These are phyloP conservation scores for Todiramphus chloris DNA, from an alignment of 2,113 vertebrate species.

Conservation along the genomic window DNA sequence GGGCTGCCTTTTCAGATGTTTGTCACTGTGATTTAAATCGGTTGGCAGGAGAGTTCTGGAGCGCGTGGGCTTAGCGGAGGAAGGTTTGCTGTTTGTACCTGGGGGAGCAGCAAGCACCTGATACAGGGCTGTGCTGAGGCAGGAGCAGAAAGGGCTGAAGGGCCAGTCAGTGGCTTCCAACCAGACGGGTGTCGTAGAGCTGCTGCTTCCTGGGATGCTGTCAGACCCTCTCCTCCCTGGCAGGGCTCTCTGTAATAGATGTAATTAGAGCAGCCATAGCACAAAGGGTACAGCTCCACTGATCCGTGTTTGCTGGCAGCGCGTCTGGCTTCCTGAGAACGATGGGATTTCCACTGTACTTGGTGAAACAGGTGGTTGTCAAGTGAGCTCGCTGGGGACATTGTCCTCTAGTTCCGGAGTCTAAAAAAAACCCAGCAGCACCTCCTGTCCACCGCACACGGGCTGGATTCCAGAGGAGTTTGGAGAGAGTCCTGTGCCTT, in stretches of 20 bases:
- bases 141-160: not conserved
- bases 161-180: not conserved
- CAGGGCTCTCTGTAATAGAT: not conserved
- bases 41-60: not conserved
- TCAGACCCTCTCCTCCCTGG: not conserved
- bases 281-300: not conserved
- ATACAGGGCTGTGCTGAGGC: not conserved
- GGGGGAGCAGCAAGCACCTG: not conserved
- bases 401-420: not conserved
- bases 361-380: not conserved
- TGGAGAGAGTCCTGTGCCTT: not conserved
- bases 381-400: not conserved
- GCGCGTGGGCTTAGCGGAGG: not conserved
- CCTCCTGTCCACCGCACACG: not conserved
- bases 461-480: not conserved
- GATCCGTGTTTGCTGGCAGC: not conserved
- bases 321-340: conserved; percentile 13
- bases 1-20: not conserved
- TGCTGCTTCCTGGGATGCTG: not conserved
- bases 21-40: not conserved
- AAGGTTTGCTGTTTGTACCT: not conserved
- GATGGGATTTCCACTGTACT: not conserved
- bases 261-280: not conserved
- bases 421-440: not conserved
- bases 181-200: not conserved